Base-by-base conservation (phyloP, 2,113 vertebrate genomes). In the Corythoichthys haematopterus region DNA sequence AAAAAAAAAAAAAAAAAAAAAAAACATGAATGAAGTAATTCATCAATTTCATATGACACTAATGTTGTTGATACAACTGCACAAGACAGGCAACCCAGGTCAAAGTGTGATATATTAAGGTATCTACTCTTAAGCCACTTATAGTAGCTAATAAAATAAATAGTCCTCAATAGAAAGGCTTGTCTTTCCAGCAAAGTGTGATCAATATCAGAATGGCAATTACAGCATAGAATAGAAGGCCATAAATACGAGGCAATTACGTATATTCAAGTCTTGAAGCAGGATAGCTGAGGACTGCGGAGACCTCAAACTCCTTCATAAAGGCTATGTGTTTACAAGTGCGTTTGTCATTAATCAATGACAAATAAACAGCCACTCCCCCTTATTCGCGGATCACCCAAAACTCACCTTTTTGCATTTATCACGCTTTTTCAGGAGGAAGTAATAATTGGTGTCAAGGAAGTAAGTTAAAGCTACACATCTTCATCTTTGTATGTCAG, bases 121-220 rank as follows among this genome's bases (percentile, higher is more conserved):
- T 79, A 68, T 84, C 38, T 11, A 73, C 51, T 87, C 77, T 87
- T 90, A 85, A 80, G 86, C 79, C 81, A 66, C 59, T 81, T 3
- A 66, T 69, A 79, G 82, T 78, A 76, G 72, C 75, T 82, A 71
- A 71, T 77, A 38, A 76, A 73, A 80, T 80, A 78, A 81, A 83
- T 80, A 85, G 37, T 65, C n/a, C 38, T 65, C 43, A 48, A 68
- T 46, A 47, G 57, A 45, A 57, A 56, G 68, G 60, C 58, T 74
- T 65, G 69, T 64, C 40, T 76, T 74, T 8, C 38, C 66, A 82
- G 72, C 62, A 79, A 71, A 71, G 56, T 58, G 10, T 53, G 72
- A 72, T 69, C 35, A 70, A 66, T 69, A 13, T 79, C 64, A 53
- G 36, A 56, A 50, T 37, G 35, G 45, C 9, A 56, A 16, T 46